These are phyloP conservation scores for Nymphalis urticae DNA, from an alignment of 2,888 invertebrate species.

Conservation along the genomic window DNA sequence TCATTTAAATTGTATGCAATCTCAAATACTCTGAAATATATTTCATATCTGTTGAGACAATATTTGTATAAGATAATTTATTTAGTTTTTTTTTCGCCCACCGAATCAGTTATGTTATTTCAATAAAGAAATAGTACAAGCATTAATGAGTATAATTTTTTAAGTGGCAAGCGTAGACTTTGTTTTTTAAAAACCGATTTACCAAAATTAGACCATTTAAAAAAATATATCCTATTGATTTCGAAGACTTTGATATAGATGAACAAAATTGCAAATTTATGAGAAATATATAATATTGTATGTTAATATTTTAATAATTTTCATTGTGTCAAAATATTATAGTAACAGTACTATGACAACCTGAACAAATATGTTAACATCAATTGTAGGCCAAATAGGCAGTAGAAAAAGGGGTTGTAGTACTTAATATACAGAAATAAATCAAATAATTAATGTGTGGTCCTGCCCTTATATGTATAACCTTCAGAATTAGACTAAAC, in stretches of 20 bases:
- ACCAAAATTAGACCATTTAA: constrained; percentile 6
- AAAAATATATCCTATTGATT: not conserved
- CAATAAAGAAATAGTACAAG: constrained; percentile 25
- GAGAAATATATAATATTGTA: constrained; percentile 4
- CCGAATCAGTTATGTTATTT: constrained; percentile 49
- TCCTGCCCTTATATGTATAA: not conserved
- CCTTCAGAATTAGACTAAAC: not conserved
- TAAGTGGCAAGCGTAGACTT: constrained; percentile 9
- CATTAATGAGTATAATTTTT: constrained; percentile 10
- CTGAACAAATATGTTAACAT: not conserved
- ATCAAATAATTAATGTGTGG: not conserved
- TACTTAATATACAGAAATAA: constrained; percentile 1
- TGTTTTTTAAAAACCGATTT: constrained; percentile 1
- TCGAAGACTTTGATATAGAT: not conserved
- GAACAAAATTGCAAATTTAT: not conserved
- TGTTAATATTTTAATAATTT: constrained; percentile 4
- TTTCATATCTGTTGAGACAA: constrained; percentile 16
- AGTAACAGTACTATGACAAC: not conserved
- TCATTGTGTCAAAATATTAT: not conserved
- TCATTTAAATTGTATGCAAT: constrained; percentile 46
- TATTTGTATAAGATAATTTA: constrained; percentile 46
- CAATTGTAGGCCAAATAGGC: not conserved
- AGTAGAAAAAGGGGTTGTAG: not conserved
- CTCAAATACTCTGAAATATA: constrained; percentile 47
- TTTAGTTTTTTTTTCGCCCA: constrained; percentile 56